Base-by-base conservation (phyloP, 37 sponge, comb jelly and placozoan species). In the Oscarella lobularis region DNA sequence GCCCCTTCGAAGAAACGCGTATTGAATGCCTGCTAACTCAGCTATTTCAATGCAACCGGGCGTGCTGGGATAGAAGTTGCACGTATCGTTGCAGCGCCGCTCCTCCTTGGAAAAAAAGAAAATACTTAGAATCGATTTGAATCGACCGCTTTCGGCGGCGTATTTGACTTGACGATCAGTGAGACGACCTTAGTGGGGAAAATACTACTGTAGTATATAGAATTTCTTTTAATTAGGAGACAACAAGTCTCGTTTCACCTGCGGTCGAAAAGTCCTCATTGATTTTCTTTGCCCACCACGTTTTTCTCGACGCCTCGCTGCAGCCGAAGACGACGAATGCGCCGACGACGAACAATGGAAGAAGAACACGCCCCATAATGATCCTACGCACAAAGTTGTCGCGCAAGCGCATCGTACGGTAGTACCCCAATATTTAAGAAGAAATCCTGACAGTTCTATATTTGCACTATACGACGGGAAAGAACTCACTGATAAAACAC, bases 151-250 rank as follows among this genome's bases (percentile, higher is more conserved):
- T 20, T 48, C 60, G 20, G 60, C 60, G 20, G 60, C 60, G 20
- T 48, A 48, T 20, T 48, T 48, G 14, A 48, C 9, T 20, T 48
- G 60, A 48, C 60, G 60, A 48, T 9, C 60, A 20, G 60, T 48
- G 20, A 48, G 60, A 48, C 60, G 60, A 48, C 60, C 60, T 48
- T n/a, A n/a, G n/a, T n/a, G n/a, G n/a, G n/a, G 60, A 9, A 48
- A 48, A 48, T 48, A 48, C 60, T 27, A 48, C 60, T 20, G n/a
- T 48, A 48, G 9, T 48, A 9, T 48, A 27, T 48, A 48, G 60
- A 48, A 48, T 20, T 27, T 27, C 9, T 48, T 20, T 27, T 20
- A 48, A 48, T 20, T 48, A 20, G n/a, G n/a, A n/a, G n/a, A n/a
- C n/a, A n/a, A n/a, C n/a, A n/a, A n/a, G n/a, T n/a, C n/a, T n/a